Base-by-base conservation (phyloP, 2,888 invertebrate genomes). In the Aporophyla nigra region DNA sequence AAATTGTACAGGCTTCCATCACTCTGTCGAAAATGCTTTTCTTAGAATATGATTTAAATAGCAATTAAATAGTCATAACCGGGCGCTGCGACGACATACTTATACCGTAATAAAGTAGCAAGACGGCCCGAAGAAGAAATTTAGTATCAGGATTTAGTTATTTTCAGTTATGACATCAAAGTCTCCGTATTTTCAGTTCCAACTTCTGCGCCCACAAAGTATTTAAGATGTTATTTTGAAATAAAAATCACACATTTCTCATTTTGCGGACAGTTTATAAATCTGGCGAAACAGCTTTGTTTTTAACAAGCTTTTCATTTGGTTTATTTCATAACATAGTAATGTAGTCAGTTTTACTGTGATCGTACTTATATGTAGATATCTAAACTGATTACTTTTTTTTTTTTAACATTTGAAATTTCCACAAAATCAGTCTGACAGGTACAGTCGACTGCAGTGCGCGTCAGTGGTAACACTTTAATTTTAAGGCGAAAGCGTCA, bases 31-130 rank as follows among this genome's bases (percentile, higher is more conserved):
- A 84, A 79, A 78, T 71, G 88, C 88, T 92, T 92, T 93, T 93
- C 93, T 93, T 85, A 89, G 93, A 94, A 94, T 91, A 93, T 94
- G 90, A 93, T 94, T 95, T 92, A 94, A 94, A 93, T 92, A 90
- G 90, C 92, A 86, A 90, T 94, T 93, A 93, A 93, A 92, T 89
- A 92, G 91, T 93, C 92, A 92, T 93, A 93, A 93, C 91, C 85
- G 83, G 83, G 79, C 87, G 84, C 82, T 86, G 87, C 89, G 94
- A 92, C 90, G 93, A 94, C 93, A 93, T 86, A 93, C 91, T 95
- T 94, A 95, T 93, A 91, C 88, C 89, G 88, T 90, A 91, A 92
- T 95, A 94, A 95, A 94, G 88, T 88, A 87, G 86, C 87, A 89
- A 87, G 90, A 90, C 87, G 90, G 88, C 80, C 87, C 85, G 85